phyloP scores from a whole-genome alignment of 2,113 vertebrate genomes.

The Nycticorax nycticorax region DNA sequence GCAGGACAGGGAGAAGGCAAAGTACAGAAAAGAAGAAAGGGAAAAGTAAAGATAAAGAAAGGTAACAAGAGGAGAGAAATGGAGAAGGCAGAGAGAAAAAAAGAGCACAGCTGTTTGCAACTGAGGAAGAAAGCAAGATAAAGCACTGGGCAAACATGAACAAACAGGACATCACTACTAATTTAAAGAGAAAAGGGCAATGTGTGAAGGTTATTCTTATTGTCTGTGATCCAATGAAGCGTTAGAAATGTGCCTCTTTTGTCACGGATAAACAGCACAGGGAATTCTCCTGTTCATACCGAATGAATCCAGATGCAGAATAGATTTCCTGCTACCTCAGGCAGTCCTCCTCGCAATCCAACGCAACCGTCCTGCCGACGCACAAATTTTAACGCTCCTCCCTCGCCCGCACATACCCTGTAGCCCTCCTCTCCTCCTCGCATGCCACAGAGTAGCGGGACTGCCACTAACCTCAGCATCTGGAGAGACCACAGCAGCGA shows the following conservation, averaged over 20 bases:
- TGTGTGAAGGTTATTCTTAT: constrained; percentile 22
- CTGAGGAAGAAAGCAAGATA: constrained; percentile 1
- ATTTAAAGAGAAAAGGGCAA: constrained; percentile 57
- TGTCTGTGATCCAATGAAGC: constrained; percentile 15
- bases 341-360: background rate
- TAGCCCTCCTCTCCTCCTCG: background rate
- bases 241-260: constrained; percentile 35
- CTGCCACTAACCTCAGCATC: background rate
- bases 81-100: background rate
- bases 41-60: background rate
- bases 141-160: constrained; percentile 14
- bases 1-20: background rate
- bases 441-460: background rate
- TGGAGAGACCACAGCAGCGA: background rate
- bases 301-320: constrained; percentile 1
- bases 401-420: background rate
- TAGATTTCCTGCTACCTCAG: background rate
- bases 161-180: constrained; percentile 25
- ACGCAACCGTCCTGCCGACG: background rate
- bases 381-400: background rate
- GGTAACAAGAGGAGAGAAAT: background rate
- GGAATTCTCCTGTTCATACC: constrained; percentile 18
- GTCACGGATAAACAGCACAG: constrained; percentile 16
- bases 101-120: background rate
- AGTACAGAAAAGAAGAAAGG: background rate